phyloP scores from a whole-genome alignment of 2,113 vertebrate species.

The Pelobates fuscus region DNA sequence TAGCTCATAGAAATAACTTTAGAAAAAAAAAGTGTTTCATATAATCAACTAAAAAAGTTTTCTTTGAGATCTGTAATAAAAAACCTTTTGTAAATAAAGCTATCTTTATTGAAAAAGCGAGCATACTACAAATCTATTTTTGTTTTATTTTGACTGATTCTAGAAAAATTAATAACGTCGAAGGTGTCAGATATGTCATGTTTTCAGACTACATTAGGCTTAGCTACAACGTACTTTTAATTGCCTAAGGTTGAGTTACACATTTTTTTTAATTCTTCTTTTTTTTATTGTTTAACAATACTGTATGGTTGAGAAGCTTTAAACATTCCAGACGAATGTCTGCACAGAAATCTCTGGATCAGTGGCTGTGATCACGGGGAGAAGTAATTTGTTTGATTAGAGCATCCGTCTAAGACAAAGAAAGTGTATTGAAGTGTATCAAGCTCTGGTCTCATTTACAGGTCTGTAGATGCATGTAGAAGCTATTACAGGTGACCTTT shows the following conservation, averaged over 20 bases:
- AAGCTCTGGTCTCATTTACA: slow-evolving; percentile 72
- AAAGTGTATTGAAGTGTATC: slow-evolving; percentile 69
- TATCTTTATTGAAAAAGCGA: slow-evolving; percentile 2
- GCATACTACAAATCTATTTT: slow-evolving; percentile 33
- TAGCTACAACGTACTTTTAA: slow-evolving; percentile 51
- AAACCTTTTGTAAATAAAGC: slow-evolving; percentile 9
- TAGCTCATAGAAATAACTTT: slow-evolving; percentile 15
- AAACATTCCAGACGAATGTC: slow-evolving; percentile 64
- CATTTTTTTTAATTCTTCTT: slow-evolving; percentile 30
- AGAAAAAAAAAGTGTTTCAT: slow-evolving; percentile 26
- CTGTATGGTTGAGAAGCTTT: slow-evolving; percentile 52
- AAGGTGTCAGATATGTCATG: slow-evolving; percentile 43
- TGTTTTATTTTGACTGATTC: slow-evolving; percentile 2
- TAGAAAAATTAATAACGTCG: slow-evolving; percentile 24
- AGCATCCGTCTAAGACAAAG: slow-evolving; percentile 64
- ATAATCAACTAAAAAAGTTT: not conserved
- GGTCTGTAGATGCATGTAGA: slow-evolving; percentile 70
- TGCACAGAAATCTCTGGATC: slow-evolving; percentile 62
- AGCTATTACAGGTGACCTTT: slow-evolving; percentile 78
- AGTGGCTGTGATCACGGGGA: slow-evolving; percentile 59
- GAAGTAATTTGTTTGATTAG: slow-evolving; percentile 69
- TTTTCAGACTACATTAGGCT: slow-evolving; percentile 33
- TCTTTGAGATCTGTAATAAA: not conserved
- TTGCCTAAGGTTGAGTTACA: slow-evolving; percentile 56
- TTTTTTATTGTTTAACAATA: slow-evolving; percentile 38